Percentiles rank a stretch among this genome's conserved stretches.
Evolutionary conservation across 1,140 invertebrate species (phyloP).

Genomic region (Drosophila neocordata): DNA sequence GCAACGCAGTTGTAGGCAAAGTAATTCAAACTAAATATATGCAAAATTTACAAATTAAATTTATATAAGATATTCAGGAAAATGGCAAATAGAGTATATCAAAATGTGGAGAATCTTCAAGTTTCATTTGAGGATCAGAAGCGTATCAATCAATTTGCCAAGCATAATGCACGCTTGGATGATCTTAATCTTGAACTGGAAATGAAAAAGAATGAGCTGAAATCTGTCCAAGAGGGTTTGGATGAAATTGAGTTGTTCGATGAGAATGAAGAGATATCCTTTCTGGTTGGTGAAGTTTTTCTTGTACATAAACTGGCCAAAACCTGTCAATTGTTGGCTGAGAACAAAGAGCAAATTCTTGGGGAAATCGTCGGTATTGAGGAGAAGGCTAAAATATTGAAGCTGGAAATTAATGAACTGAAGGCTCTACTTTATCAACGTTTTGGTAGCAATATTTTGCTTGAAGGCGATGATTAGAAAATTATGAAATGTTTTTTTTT

Average conservation of each 20-base stretch:
- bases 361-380: constrained; percentile 89
- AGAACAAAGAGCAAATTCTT: constrained; percentile 88
- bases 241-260: constrained; percentile 93
- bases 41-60: constrained; percentile 48
- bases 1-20: background rate
- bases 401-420: constrained; percentile 91
- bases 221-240: constrained; percentile 96
- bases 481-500: background rate
- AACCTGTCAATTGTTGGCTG: constrained; percentile 90
- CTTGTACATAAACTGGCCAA: constrained; percentile 89
- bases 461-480: constrained; percentile 73
- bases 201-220: constrained; percentile 93
- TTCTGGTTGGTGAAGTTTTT: constrained; percentile 95
- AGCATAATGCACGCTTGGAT: constrained; percentile 95
- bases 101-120: constrained; percentile 88
- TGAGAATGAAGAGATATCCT: constrained; percentile 92
- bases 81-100: constrained; percentile 80
- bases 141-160: constrained; percentile 98
- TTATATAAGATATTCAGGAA: constrained; percentile 33
- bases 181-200: constrained; percentile 95
- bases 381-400: constrained; percentile 87
- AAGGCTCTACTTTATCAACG: constrained; percentile 97
- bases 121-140: constrained; percentile 98
- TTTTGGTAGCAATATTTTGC: constrained; percentile 95
- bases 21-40: constrained; percentile 49